Evolutionary conservation across 2,113 vertebrate genomes (phyloP).

Genomic region (Pelvicachromis taeniatus): DNA sequence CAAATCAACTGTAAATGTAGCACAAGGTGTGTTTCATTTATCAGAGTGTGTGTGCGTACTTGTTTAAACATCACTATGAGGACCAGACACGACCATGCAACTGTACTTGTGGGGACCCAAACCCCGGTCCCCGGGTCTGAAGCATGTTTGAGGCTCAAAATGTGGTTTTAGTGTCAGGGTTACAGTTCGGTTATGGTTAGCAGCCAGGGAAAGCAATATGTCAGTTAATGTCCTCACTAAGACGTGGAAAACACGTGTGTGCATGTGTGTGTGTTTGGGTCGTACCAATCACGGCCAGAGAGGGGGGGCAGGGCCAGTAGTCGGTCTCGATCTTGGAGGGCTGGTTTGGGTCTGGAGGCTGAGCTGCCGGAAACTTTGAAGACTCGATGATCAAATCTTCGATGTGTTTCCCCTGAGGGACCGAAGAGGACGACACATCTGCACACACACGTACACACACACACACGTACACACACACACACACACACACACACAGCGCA

Average conservation of each 20-base stretch:
- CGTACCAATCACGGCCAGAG: constrained; percentile 86
- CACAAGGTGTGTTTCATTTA: accelerated
- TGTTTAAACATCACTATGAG: not conserved
- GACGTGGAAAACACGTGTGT: not conserved
- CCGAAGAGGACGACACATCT: constrained; percentile 51
- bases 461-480: not conserved
- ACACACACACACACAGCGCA: constrained; percentile 56
- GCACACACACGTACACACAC: constrained; percentile 1
- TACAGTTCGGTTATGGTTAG: not conserved
- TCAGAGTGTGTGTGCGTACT: not conserved
- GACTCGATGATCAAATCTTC: constrained; percentile 92
- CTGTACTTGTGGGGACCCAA: not conserved
- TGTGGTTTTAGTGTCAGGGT: not conserved
- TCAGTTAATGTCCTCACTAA: not conserved
- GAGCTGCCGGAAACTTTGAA: constrained; percentile 90
- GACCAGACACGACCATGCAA: not conserved
- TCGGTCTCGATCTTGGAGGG: constrained; percentile 95
- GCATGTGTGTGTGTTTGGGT: not conserved
- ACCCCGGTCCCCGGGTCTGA: not conserved
- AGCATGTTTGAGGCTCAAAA: not conserved
- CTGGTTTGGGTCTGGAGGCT: constrained; percentile 87
- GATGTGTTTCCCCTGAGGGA: constrained; percentile 82
- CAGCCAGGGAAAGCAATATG: not conserved
- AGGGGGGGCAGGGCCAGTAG: constrained; percentile 92
- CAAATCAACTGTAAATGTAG: not conserved